phyloP scores from a whole-genome alignment of 2,797 vertebrate genomes.

The Parauchenoglanis punctatus region DNA sequence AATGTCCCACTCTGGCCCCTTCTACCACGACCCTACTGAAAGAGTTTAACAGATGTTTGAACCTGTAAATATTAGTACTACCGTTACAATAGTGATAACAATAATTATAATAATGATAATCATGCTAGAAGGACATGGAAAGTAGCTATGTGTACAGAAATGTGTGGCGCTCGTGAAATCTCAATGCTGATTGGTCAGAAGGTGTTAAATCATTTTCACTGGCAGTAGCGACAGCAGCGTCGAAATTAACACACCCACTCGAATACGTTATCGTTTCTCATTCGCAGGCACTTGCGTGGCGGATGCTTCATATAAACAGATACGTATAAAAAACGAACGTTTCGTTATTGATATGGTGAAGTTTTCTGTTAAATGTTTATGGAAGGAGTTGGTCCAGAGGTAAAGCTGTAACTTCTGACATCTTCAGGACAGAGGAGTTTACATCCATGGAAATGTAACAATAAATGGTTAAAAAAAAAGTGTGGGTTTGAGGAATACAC shows the following conservation, averaged over 20 bases:
- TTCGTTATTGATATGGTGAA: neutral
- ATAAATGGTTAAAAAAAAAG: neutral
- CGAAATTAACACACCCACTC: too few relatives aligned
- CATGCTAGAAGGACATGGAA: neutral
- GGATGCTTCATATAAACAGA: neutral
- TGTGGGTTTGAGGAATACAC: neutral
- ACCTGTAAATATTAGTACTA: neutral
- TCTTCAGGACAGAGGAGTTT: neutral
- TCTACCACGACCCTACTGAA: neutral
- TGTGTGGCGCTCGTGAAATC: neutral
- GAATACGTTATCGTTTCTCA: slow-evolving; percentile 35
- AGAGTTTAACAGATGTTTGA: neutral
- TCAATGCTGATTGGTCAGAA: neutral
- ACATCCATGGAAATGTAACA: too few relatives aligned
- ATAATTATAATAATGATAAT: neutral
- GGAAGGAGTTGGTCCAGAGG: neutral
- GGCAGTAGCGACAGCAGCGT: neutral
- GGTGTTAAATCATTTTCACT: too few relatives aligned
- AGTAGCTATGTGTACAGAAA: too few relatives aligned
- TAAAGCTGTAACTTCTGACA: neutral
- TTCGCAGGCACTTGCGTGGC: neutral
- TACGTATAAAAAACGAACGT: neutral
- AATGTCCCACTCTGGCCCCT: neutral
- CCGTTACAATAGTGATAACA: neutral
- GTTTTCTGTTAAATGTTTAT: neutral